These are phyloP conservation scores for Holothuria leucospilota DNA, from an alignment of 53 echinoderm and acorn worm species.

Conservation along the genomic window DNA sequence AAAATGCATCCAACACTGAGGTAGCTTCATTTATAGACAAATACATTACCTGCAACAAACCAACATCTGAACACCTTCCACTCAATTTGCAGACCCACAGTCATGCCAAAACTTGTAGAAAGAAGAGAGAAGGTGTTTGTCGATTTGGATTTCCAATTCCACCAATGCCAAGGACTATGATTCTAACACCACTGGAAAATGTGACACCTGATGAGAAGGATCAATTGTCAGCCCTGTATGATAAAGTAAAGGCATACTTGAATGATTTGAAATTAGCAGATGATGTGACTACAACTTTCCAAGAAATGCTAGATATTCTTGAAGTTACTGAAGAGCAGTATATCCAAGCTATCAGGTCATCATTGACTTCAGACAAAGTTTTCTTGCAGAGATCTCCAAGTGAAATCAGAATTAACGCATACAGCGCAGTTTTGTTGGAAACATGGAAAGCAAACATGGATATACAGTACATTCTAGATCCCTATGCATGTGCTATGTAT, in stretches of 20 bases:
- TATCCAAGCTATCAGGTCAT: conserved; percentile 38
- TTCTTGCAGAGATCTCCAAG: conserved; percentile 50
- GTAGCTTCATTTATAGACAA: too few species aligned
- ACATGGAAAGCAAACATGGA: conserved; percentile 70
- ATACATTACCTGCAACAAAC: not conserved
- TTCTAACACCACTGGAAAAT: conserved; percentile 12
- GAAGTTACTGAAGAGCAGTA: conserved; percentile 53
- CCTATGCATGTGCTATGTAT: conserved; percentile 69
- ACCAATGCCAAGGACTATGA: too few species aligned
- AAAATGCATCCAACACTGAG: too few species aligned
- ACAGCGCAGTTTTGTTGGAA: conserved; percentile 49
- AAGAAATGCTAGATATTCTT: conserved; percentile 39
- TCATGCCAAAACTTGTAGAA: too few species aligned
- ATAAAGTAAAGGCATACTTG: not conserved
- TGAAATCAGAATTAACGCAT: conserved; percentile 56
- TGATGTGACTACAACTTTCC: conserved; percentile 7
- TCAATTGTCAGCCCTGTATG: not conserved
- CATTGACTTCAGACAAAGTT: conserved; percentile 41
- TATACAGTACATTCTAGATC: conserved; percentile 47
- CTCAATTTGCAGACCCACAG: conserved; percentile 36
- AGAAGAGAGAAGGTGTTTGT: conserved; percentile 31
- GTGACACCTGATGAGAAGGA: not conserved
- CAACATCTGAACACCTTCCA: not conserved
- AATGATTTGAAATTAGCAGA: conserved; percentile 25
- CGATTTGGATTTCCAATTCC: conserved; percentile 51